Percentiles rank a stretch among this genome's conserved stretches.
Evolutionary conservation across 1,140 invertebrate species (phyloP).

Genomic region (Drosophila guanche): DNA sequence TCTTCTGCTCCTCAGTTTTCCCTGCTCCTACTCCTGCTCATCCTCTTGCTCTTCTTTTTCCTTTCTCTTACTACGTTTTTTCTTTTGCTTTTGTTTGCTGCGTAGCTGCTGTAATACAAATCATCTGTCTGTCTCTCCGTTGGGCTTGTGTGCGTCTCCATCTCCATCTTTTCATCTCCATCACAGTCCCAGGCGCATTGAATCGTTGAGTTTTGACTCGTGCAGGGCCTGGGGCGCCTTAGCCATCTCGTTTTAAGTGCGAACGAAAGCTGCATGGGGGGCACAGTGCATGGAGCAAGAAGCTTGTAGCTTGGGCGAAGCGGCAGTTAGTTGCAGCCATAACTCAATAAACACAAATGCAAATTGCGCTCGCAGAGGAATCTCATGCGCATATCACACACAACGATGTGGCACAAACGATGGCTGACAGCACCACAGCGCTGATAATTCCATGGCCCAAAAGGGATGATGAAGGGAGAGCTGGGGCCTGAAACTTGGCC

Average conservation of each 20-base stretch:
- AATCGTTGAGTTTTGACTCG: constrained; percentile 74
- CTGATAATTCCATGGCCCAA: constrained; percentile 41
- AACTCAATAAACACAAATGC: constrained; percentile 81
- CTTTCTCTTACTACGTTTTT: constrained; percentile 16
- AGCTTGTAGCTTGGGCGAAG: background rate
- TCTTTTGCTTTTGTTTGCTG: constrained; percentile 49
- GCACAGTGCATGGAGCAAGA: constrained; percentile 9
- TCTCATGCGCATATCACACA: constrained; percentile 46
- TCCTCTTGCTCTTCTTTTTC: constrained; percentile 16
- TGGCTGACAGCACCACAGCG: constrained; percentile 22
- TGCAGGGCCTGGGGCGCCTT: constrained; percentile 7
- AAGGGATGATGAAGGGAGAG: constrained; percentile 17
- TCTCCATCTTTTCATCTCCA: constrained; percentile 8
- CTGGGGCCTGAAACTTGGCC: constrained; percentile 36
- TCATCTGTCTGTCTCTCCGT: constrained; percentile 51
- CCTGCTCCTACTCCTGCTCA: background rate
- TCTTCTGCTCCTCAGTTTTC: constrained; percentile 23
- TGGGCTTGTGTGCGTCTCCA: constrained; percentile 17
- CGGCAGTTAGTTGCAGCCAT: constrained; percentile 73
- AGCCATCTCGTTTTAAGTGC: constrained; percentile 63
- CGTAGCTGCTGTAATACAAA: constrained; percentile 74
- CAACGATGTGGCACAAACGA: background rate
- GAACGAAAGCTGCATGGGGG: constrained; percentile 61
- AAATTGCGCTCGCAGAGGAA: constrained; percentile 65
- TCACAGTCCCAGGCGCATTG: constrained; percentile 55